Evolutionary conservation across 2,113 vertebrate genomes (phyloP).

Genomic region (Butastur rufipennis): DNA sequence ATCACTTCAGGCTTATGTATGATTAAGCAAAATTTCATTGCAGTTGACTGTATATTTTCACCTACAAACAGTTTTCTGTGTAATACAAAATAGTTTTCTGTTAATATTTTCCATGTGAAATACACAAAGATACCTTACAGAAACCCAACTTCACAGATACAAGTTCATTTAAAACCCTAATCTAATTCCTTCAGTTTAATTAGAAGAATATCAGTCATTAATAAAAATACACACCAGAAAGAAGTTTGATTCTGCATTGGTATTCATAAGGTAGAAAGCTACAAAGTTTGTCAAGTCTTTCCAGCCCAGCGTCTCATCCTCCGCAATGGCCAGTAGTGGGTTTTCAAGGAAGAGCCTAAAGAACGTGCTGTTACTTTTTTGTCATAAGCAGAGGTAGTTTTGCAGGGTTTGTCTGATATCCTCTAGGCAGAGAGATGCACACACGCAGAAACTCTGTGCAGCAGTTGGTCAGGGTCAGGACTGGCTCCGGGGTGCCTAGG

Average conservation of each 20-base stretch:
- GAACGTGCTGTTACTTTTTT: not conserved
- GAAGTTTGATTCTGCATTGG: not conserved
- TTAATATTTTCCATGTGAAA: not conserved
- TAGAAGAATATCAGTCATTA: not conserved
- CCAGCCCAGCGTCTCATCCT: not conserved
- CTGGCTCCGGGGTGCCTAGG: not conserved
- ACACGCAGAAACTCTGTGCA: not conserved
- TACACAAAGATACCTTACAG: not conserved
- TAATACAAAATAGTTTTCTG: not conserved
- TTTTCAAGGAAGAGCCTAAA: not conserved
- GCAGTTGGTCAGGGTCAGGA: not conserved
- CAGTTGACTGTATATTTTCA: not conserved
- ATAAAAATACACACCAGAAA: not conserved
- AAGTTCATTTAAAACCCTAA: not conserved
- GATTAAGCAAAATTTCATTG: not conserved
- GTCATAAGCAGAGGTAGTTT: not conserved
- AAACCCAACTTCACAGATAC: fast-evolving
- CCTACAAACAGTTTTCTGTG: not conserved
- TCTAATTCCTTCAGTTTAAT: not conserved
- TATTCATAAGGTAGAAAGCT: not conserved
- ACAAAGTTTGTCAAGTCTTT: not conserved
- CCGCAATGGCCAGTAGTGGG: not conserved
- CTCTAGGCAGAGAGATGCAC: not conserved
- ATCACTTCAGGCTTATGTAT: not conserved
- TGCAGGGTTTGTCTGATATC: not conserved